A percentile compares a stretch with the other conserved stretches of the same genome.
Conservation (phyloP, 2,888 invertebrate species). For the Cheilosia grossa region DNA sequence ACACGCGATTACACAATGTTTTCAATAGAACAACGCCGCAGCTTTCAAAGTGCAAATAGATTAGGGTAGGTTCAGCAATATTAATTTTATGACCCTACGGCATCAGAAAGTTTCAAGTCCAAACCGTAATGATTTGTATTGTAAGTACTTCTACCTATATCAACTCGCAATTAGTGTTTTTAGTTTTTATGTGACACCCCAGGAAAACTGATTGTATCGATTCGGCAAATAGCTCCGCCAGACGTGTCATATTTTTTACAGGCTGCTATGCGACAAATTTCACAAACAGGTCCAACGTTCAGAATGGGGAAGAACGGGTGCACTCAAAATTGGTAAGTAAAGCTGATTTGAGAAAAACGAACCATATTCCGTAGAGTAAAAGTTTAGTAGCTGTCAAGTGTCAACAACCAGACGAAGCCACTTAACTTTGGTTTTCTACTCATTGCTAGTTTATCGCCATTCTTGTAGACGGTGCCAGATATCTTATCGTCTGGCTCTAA, state of each 20-base stretch:
- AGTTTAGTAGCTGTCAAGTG: no score
- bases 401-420: no score
- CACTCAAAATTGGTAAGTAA: not conserved
- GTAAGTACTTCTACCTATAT: no score
- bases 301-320: not conserved
- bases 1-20: slow-evolving; percentile 25
- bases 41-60: slow-evolving; percentile 22
- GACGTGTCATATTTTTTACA: slow-evolving; percentile 5
- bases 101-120: slow-evolving; percentile 34
- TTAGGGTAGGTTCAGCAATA: slow-evolving; percentile 19
- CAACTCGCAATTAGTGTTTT: no score
- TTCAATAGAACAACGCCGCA: slow-evolving; percentile 6
- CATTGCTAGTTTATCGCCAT: no score
- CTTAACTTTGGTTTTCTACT: no score
- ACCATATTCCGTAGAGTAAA: no score
- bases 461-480: no score
- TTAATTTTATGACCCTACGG: slow-evolving; percentile 29
- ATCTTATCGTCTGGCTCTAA: no score
- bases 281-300: slow-evolving; percentile 25
- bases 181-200: not conserved
- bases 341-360: no score
- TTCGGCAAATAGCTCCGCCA: slow-evolving; percentile 1
- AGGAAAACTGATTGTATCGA: slow-evolving; percentile 7
- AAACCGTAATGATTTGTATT: no score
- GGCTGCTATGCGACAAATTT: slow-evolving; percentile 4